Conservation (phyloP, 2,113 vertebrate genomes). For the Rhegmatorhina hoffmannsi region DNA sequence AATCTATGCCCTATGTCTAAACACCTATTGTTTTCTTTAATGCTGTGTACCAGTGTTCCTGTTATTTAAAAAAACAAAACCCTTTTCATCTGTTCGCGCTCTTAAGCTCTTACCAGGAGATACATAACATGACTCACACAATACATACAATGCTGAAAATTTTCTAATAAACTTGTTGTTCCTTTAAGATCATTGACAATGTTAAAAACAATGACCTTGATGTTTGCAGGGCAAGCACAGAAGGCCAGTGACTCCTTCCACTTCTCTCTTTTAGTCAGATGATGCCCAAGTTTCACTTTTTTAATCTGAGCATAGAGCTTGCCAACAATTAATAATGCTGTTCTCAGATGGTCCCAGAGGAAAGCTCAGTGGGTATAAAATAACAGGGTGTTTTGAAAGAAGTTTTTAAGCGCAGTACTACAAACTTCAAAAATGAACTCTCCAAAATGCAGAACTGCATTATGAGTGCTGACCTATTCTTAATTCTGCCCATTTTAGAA, state of each 20-base stretch:
- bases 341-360: neutral
- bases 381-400: neutral
- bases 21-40: neutral
- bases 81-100: neutral
- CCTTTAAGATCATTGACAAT: neutral
- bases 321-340: conserved; percentile 25
- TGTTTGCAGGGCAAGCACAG: neutral
- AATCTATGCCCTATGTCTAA: neutral
- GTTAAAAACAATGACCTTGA: neutral
- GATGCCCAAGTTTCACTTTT: conserved; percentile 29
- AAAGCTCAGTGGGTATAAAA: conserved; percentile 22
- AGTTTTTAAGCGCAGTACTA: neutral
- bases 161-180: neutral
- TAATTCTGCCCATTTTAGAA: neutral
- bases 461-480: neutral
- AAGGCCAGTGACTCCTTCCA: neutral
- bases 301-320: neutral
- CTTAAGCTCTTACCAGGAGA: neutral
- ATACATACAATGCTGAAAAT: neutral
- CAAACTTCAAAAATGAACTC: neutral
- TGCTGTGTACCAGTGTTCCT: neutral
- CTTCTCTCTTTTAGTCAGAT: conserved; percentile 18
- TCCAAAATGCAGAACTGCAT: neutral
- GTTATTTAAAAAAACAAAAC: neutral
- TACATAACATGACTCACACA: neutral